Evolutionary conservation across 2,797 vertebrate genomes (phyloP), one percentile per base, ranked within the genome.

Genomic region (Synanceia verrucosa): DNA sequence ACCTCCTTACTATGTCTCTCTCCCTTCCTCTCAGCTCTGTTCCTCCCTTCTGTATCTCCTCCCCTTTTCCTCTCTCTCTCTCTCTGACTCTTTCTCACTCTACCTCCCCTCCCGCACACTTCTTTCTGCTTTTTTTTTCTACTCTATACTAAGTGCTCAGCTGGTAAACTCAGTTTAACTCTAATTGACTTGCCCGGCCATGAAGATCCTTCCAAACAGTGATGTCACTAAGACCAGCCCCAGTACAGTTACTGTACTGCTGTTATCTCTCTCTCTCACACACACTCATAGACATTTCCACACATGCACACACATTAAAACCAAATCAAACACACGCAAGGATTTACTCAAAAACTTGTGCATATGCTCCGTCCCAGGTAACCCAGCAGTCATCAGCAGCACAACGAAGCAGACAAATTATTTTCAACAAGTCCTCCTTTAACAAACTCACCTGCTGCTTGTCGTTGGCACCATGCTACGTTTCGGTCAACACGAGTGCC

Each of bases 131-230:
- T 43, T 43, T 64, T n/a, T 58, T 55, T 50, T 47, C 44, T 36
- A 26, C 47, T 19, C 56, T 59, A 65, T 62, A 66, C 69, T 68
- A 64, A 66, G 65, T 61, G 74, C 73, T 86, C 92, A 94, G 91
- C 90, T 94, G 90, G 90, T 93, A 94, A 93, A 94, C 89, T 93
- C 83, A 85, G 90, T 90, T 91, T 89, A 92, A 91, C 81, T 93
- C 83, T 93, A 92, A 94, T 91, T 92, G 91, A 94, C 93, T 94
- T 94, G 93, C 89, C 91, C 93, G 88, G 84, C 88, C 84, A 85
- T 84, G 91, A 64, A 87, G 88, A 92, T 89, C 91, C 90, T 90
- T 88, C 89, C 86, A 84, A 86, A 87, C 66, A 71, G 82, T 94
- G 91, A 94, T 92, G 93, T 93, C 92, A 94, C 82, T 26, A 79